Conservation (phyloP, 2,888 invertebrate genomes). For the Diarsia brunnea region DNA sequence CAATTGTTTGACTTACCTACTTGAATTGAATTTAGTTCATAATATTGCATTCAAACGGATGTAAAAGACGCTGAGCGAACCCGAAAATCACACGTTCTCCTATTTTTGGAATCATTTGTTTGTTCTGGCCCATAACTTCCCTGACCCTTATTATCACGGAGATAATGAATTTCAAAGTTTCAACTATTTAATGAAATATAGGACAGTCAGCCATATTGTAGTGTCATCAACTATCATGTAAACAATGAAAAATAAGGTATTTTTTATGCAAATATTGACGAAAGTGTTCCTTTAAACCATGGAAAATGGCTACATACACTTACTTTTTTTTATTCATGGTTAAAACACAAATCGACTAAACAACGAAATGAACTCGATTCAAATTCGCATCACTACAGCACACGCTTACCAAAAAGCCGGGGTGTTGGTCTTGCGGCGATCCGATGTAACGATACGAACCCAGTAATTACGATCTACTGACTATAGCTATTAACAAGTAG, state of each 20-base stretch:
- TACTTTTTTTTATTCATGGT: background rate
- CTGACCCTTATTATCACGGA: background rate
- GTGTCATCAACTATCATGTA: background rate
- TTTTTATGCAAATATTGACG: background rate
- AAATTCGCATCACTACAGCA: slow-evolving; percentile 65
- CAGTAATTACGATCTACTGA: slow-evolving; percentile 88
- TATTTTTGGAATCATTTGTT: background rate
- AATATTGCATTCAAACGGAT: background rate
- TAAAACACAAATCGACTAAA: slow-evolving; percentile 46
- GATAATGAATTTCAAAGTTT: background rate
- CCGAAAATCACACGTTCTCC: background rate
- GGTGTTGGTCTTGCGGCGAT: slow-evolving; percentile 82
- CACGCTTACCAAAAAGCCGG: slow-evolving; percentile 79
- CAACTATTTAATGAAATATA: background rate
- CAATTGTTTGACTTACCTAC: background rate
- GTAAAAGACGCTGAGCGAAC: background rate
- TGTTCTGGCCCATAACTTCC: background rate
- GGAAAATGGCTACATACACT: background rate
- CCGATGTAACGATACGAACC: slow-evolving; percentile 82
- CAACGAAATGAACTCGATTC: slow-evolving; percentile 20
- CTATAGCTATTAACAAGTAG: slow-evolving; percentile 88
- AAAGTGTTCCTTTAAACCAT: background rate
- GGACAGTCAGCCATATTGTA: background rate
- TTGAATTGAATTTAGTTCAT: background rate
- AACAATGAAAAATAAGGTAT: background rate